Evolutionary conservation across 1,140 invertebrate species (phyloP), one percentile per base, ranked within the genome.

Genomic region (Trichogramma pretiosum): DNA sequence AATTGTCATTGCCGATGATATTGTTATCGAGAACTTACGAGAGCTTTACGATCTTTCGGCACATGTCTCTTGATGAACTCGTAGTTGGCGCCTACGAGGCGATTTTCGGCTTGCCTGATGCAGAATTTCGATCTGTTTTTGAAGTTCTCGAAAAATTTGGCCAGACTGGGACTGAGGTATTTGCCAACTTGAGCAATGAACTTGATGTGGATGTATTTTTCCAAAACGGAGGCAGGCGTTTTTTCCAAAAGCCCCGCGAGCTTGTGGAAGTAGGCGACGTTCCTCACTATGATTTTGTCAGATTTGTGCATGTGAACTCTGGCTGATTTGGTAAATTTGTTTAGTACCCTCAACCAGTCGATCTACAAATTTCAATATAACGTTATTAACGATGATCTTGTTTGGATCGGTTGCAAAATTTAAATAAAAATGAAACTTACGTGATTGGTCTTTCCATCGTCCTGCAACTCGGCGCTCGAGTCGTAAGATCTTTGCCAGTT

Each of bases 141-240:
- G 2, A 41, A 28, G 14, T 50, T 50, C 21, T 45, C 48, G 22
- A 50, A 50, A 13, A 26, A 45, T 35, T 23, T 14, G 1, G 42
- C 42, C 9, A 50, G 16, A 21, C 26, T 46, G 5, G 48, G 48
- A 8, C 11, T 35, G 13, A 50, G 18, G 21, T 46, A 50, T 32
- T 50, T 50, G 21, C 48, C 33, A 11, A 50, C 46, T 37, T 50
- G 48, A 11, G 48, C 44, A n/a, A 50, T 28, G 21, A 50, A 50
- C 28, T 45, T 50, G 23, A 50, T 45, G 16, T 50, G 42, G 4
- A 50, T 30, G 17, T 46, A 50, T 28, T 50, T 50, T 19, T 50
- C 41, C 24, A 26, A 17, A 32, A 32, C 9, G 5, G 0, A 38
- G 21, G 14, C 14, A n/a, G 48, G 19, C 0, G 48, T 50, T 26